These are phyloP conservation scores for Linurgus olivaceus DNA, from an alignment of 2,797 vertebrate genomes.

Conservation along the genomic window DNA sequence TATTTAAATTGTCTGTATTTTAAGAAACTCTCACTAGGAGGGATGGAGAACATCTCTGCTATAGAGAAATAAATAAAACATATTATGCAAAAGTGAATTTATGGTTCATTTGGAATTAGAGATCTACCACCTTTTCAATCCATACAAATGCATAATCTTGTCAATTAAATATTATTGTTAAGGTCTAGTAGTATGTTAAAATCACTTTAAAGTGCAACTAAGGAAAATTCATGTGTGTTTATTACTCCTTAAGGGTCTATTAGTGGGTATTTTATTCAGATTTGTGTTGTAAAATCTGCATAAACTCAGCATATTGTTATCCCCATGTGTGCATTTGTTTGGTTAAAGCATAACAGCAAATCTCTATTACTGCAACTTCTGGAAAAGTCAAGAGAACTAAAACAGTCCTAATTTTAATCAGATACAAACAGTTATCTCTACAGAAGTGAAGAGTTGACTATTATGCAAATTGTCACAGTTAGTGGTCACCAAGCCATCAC, in stretches of 20 bases:
- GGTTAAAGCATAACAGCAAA: constrained; percentile 85
- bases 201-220: constrained; percentile 85
- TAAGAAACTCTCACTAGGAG: constrained; percentile 78
- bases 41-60: constrained; percentile 73
- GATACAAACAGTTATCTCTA: constrained; percentile 85
- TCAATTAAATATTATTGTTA: constrained; percentile 89
- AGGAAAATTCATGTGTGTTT: constrained; percentile 86
- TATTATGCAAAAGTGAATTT: constrained; percentile 83
- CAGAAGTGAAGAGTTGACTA: constrained; percentile 80
- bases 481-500: constrained; percentile 80
- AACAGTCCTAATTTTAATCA: constrained; percentile 85
- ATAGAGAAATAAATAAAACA: constrained; percentile 84
- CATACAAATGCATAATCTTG: constrained; percentile 87
- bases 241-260: constrained; percentile 86
- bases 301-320: constrained; percentile 87
- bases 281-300: constrained; percentile 85
- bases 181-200: constrained; percentile 85
- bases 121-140: constrained; percentile 80
- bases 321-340: constrained; percentile 85
- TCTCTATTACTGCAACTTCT: constrained; percentile 87
- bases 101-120: constrained; percentile 82
- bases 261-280: constrained; percentile 86
- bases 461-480: constrained; percentile 86
- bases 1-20: constrained; percentile 79
- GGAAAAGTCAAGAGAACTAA: constrained; percentile 81